Percentiles rank a stretch among this genome's conserved stretches.
phyloP scores from a whole-genome alignment of 2,797 vertebrate genomes.

The Acropternis orthonyx region DNA sequence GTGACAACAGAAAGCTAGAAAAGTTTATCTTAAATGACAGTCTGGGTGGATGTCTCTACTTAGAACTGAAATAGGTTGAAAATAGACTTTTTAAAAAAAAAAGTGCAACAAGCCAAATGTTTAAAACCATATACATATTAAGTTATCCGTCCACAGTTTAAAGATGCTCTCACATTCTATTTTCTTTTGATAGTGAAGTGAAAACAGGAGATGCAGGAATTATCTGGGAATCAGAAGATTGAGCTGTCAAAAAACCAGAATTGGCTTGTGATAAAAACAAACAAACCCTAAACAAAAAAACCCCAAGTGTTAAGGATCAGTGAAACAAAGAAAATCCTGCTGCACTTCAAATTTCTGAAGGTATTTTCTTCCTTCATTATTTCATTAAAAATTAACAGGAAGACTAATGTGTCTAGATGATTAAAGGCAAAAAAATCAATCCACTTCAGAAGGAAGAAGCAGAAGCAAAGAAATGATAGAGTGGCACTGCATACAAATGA shows the following conservation, averaged over 20 bases:
- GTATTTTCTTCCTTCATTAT: background rate
- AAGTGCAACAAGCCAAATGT: background rate
- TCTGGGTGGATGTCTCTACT: background rate
- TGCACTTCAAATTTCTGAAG: background rate
- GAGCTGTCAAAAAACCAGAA: background rate
- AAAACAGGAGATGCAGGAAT: background rate
- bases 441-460: background rate
- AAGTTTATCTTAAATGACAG: background rate
- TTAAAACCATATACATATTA: background rate
- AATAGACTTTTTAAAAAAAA: background rate
- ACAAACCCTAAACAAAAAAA: background rate
- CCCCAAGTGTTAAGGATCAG: background rate
- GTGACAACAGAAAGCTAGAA: background rate
- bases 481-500: background rate
- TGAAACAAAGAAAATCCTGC: too few species aligned
- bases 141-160: background rate
- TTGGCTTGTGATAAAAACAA: background rate
- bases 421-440: background rate
- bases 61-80: background rate
- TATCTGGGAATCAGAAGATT: background rate
- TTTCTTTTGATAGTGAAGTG: background rate
- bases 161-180: background rate
- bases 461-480: background rate
- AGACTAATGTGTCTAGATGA: background rate
- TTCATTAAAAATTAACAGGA: background rate